These are phyloP conservation scores for Manacus vitellinus DNA, from an alignment of 2,113 vertebrate species.

Conservation along the genomic window DNA sequence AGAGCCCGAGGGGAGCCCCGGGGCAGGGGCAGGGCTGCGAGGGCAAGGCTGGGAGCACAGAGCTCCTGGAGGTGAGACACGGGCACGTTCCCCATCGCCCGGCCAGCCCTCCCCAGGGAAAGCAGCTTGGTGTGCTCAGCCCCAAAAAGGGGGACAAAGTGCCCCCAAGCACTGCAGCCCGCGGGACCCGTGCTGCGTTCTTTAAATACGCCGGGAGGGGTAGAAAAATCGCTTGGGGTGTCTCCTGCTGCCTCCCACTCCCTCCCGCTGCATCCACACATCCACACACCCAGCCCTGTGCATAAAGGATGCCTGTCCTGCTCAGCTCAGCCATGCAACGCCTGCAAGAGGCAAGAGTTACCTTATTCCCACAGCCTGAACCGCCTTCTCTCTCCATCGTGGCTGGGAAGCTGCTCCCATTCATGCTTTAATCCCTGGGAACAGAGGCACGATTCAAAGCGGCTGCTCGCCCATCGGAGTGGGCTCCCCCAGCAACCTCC, in stretches of 20 bases:
- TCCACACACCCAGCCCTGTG: neutral
- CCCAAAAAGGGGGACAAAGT: neutral
- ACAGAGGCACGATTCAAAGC: slow-evolving; percentile 59
- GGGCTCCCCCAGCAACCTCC: slow-evolving; percentile 31
- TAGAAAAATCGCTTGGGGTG: neutral
- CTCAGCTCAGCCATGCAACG: slow-evolving; percentile 44
- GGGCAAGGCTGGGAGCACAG: neutral
- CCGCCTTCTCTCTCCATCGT: slow-evolving; percentile 78
- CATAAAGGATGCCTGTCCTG: slow-evolving; percentile 59
- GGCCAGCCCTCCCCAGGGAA: neutral
- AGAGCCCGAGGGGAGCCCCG: neutral
- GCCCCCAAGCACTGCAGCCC: neutral
- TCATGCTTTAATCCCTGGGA: slow-evolving; percentile 75
- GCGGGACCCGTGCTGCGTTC: neutral
- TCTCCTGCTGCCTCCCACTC: neutral
- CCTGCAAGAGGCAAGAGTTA: slow-evolving; percentile 71
- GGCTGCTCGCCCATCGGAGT: neutral
- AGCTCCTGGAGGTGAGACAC: neutral
- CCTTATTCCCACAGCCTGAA: slow-evolving; percentile 79
- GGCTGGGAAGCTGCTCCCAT: slow-evolving; percentile 76
- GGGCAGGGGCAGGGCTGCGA: neutral
- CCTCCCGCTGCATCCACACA: neutral
- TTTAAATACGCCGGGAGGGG: neutral
- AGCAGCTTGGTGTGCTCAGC: neutral
- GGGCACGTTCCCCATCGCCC: neutral